phyloP scores from a whole-genome alignment of 2,797 vertebrate species.

The Enteromius anoplus region DNA sequence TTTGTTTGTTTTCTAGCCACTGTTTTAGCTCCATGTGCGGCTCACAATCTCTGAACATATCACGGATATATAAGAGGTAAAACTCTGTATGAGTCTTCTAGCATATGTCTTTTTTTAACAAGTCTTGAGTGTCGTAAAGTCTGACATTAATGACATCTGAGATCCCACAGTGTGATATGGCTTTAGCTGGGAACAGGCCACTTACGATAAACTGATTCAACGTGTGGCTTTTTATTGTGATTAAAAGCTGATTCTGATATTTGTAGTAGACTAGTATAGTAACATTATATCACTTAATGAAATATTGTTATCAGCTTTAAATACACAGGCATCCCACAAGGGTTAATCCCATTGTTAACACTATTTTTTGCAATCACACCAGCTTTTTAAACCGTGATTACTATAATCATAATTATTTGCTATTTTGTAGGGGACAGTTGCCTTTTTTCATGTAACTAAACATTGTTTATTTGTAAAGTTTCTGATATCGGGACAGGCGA shows the following conservation, averaged over 20 bases:
- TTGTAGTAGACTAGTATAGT: not conserved
- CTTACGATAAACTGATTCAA: not conserved
- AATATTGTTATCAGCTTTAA: not conserved
- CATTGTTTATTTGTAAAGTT: not conserved
- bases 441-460: not conserved
- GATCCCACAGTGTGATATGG: not conserved
- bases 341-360: too few relatives aligned
- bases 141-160: not conserved
- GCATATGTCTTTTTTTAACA: not conserved
- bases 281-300: not conserved
- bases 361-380: not conserved
- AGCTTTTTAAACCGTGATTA: not conserved
- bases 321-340: not conserved
- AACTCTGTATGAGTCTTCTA: not conserved
- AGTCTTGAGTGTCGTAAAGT: not conserved
- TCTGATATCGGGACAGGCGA: not conserved
- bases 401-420: too few relatives aligned
- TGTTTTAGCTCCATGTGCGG: not conserved
- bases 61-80: not conserved
- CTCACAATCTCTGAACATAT: not conserved
- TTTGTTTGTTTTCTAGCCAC: not conserved
- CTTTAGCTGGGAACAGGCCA: not conserved
- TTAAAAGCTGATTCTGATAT: not conserved
- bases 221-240: not conserved
- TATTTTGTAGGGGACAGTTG: not conserved